phyloP scores from a whole-genome alignment of 2,797 vertebrate species.

The Semaprochilodus insignis region DNA sequence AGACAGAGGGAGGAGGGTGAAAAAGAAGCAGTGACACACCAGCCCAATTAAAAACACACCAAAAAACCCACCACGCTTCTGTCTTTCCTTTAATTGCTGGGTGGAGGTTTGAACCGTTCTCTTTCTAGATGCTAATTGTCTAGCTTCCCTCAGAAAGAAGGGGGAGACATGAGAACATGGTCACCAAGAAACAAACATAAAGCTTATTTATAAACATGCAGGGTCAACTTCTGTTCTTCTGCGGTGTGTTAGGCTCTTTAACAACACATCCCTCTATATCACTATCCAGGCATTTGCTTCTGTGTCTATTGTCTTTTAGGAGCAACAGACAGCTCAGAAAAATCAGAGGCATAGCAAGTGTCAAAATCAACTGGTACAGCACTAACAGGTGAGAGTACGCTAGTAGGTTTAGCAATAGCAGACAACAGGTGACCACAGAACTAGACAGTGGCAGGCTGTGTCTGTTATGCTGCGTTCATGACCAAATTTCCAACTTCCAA shows the following conservation, averaged over 20 bases:
- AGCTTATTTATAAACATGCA: constrained; percentile 57
- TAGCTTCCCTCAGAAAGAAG: constrained; percentile 40
- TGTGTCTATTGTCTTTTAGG: no score
- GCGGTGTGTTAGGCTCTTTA: neutral
- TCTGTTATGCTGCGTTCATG: no score
- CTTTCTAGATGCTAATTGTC: constrained; percentile 71
- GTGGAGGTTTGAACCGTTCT: constrained; percentile 70
- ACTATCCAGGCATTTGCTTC: no score
- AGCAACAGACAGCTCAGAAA: no score
- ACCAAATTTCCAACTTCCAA: no score
- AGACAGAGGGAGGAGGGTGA: constrained; percentile 16
- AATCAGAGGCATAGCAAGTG: no score
- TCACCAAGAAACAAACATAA: constrained; percentile 45
- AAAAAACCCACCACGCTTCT: constrained; percentile 53
- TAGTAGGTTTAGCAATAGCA: no score
- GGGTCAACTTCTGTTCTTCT: neutral
- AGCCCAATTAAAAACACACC: constrained; percentile 77
- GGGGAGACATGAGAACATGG: constrained; percentile 19
- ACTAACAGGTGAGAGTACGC: no score
- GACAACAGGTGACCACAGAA: no score
- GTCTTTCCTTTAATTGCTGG: constrained; percentile 69
- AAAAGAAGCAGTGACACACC: constrained; percentile 62
- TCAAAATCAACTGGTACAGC: no score
- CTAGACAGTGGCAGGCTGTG: no score
- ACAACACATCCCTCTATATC: neutral